Base-by-base conservation (phyloP, 2,888 invertebrate genomes). In the Agrotis puta region DNA sequence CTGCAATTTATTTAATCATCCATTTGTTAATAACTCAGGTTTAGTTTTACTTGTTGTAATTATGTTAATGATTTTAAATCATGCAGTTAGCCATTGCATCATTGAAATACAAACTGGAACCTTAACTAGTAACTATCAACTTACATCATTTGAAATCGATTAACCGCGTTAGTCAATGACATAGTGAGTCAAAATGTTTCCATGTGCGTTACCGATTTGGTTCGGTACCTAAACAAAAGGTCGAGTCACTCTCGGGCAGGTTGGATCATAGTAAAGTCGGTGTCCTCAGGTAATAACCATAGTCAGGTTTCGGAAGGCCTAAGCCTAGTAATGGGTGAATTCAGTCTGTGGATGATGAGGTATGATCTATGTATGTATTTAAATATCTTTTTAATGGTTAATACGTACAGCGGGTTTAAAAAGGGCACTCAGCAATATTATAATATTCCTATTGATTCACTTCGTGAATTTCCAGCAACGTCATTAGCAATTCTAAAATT, bases 21-120 rank as follows among this genome's bases (percentile, higher is more conserved):
- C 18, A 71, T 58, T 73, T 47, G 27, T 54, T 74, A 54, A 63
- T 54, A 54, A 20, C 11, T 43, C 74, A 54, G 47, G 64, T 74
- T 63, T 6, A 13, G 54, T 20, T 16, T 48, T 11, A 64, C 16
- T 63, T 22, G 6, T 22, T 48, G 13, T 54, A 62, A 48, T 48
- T 54, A 51, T 45, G 33, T 20, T 45, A 70, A 45, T 61, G 48
- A 16, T 27, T 56, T 39, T 45, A 45, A 53, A 51, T 67, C 39
- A 48, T 20, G 22, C 18, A 53, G 50, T 2, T 58, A 39, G 22
- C 48, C 54, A 45, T 70, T 72, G 61, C 63, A 54, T 73, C 63
- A 71, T 43, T 68, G 53, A 45, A 16, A 53, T 16, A 45, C 20
- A 27, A 54, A 63, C 13, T 14, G 27, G 16, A n/a, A 50, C 2